phyloP scores from a whole-genome alignment of 2,888 invertebrate genomes.

The Xestia c-nigrum region DNA sequence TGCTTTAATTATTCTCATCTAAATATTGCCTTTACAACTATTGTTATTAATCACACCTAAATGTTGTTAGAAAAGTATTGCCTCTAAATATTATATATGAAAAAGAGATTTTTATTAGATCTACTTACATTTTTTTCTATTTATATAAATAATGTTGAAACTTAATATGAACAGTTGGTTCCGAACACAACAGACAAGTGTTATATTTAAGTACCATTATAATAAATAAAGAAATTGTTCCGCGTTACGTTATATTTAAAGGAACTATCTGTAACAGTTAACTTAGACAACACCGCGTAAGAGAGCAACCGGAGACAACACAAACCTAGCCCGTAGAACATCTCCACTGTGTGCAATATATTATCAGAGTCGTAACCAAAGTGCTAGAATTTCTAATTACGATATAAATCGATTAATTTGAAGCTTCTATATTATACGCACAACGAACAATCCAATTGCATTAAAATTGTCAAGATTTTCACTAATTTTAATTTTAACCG shows the following conservation, averaged over 20 bases:
- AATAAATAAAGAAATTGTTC: conserved; percentile 78
- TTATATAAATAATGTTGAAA: conserved; percentile 80
- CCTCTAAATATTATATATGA: conserved; percentile 87
- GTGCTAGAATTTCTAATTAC: conserved; percentile 87
- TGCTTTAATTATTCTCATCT: conserved; percentile 79
- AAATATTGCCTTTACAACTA: conserved; percentile 87
- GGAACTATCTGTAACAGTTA: conserved; percentile 74
- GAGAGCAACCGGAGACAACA: conserved; percentile 84
- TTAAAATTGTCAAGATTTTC: conserved; percentile 79
- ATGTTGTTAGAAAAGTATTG: conserved; percentile 89
- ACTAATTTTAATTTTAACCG: conserved; percentile 76
- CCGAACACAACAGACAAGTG: conserved; percentile 75
- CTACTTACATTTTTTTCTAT: conserved; percentile 84
- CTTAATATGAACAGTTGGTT: conserved; percentile 78
- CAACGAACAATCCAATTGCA: conserved; percentile 82
- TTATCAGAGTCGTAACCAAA: conserved; percentile 81
- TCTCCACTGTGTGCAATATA: conserved; percentile 82
- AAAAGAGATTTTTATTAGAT: conserved; percentile 84
- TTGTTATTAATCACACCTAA: conserved; percentile 88
- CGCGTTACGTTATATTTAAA: conserved; percentile 71
- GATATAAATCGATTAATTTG: conserved; percentile 85
- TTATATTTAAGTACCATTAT: conserved; percentile 84
- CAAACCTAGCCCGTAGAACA: conserved; percentile 72
- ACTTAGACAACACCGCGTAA: conserved; percentile 70
- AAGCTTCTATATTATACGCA: conserved; percentile 87